Base-by-base conservation (phyloP, 2,797 vertebrate genomes). In the Iguana delicatissima region DNA sequence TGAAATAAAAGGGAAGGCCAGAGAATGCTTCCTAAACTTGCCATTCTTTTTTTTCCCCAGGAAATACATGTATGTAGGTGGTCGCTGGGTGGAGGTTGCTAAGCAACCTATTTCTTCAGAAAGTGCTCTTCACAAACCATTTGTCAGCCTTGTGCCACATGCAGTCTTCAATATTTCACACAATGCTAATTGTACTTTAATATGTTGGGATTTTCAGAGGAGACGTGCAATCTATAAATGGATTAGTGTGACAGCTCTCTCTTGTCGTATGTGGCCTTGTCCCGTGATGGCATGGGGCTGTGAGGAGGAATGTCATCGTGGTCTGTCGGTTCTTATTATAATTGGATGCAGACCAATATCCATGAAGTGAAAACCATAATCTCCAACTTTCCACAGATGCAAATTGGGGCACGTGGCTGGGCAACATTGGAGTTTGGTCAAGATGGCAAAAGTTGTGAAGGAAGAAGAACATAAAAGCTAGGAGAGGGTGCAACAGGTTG, bases 331-430 rank as follows among this genome's bases (percentile, higher is more conserved):
- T 79, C 13, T 13, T n/a, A 69, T 89, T 69, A 52, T 52, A 50
- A 79, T 79, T 89, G 38, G 46, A 79, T 42, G 79, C 81, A 89
- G n/a, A 32, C 88, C n/a, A 50, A 46, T 83, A 73, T n/a, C 69
- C 69, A 35, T 74, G 80, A 74, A 57, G 35, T 83, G 29, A 80
- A 69, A 26, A 82, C 24, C 22, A 62, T 62, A 62, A 62, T 62
- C 20, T 62, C 59, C 59, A 22, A 22, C 16, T 62, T 22, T 62
- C 59, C 59, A 62, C 20, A 62, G 16, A 62, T 62, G 18, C 6
- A 62, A 62, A 62, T 6, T 22, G 16, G 59, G 59, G 22, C 6
- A 20, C 59, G 4, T 62, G 59, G 20, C 18, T 22, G 20, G 59
- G 59, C 59, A 20, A 62, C 55, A 62, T 62, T 12, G 10, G 52